Conservation (phyloP, 2,888 invertebrate genomes). For the Abrostola triplasia region DNA sequence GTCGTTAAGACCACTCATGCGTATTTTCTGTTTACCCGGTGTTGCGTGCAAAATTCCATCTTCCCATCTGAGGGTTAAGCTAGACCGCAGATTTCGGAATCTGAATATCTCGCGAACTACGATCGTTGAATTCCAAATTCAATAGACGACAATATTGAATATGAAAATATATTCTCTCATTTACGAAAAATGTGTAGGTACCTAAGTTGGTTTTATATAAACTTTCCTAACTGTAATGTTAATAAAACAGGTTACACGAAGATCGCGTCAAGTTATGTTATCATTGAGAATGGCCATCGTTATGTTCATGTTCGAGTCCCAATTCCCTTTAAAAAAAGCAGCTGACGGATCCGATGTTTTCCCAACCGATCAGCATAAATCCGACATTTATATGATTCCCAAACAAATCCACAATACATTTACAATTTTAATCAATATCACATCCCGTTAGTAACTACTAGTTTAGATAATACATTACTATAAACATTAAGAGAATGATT, state of each 20-base stretch:
- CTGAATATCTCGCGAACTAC: constrained; percentile 17
- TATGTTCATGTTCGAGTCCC: neutral
- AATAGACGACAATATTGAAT: constrained; percentile 38
- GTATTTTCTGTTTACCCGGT: constrained; percentile 30
- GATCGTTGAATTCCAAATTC: constrained; percentile 20
- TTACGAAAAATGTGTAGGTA: too few species aligned
- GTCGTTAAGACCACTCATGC: constrained; percentile 53
- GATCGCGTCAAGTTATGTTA: neutral
- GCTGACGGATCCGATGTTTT: constrained; percentile 13
- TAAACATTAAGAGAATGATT: constrained; percentile 53
- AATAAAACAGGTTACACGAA: neutral
- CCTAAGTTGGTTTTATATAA: too few species aligned
- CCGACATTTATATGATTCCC: constrained; percentile 20
- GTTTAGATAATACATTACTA: constrained; percentile 34
- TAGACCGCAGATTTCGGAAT: constrained; percentile 30
- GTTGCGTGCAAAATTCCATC: constrained; percentile 53
- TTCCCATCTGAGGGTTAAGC: constrained; percentile 26
- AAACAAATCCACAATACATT: constrained; percentile 32
- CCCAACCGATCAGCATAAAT: constrained; percentile 41
- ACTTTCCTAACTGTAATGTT: neutral
- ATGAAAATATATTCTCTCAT: constrained; percentile 9
- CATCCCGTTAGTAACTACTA: constrained; percentile 46
- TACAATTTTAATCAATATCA: constrained; percentile 48
- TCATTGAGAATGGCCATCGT: neutral
- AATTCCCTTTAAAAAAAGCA: constrained; percentile 20